Conservation (phyloP, 1,140 invertebrate genomes). For the Nymphalis io region DNA sequence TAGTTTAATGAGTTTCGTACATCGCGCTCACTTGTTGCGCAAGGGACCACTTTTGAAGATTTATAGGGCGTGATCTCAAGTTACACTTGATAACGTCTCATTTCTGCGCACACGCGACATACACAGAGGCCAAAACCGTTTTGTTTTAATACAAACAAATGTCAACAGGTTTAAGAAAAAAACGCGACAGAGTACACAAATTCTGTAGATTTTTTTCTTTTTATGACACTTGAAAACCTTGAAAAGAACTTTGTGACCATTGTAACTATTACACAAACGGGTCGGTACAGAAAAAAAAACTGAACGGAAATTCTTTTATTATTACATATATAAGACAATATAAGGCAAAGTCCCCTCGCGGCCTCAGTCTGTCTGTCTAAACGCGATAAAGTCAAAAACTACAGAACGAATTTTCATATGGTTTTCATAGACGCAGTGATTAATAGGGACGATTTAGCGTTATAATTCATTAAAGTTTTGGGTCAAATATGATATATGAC, state of each 20-base stretch:
- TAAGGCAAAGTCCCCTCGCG: too few species aligned
- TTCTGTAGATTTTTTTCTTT: conserved; percentile 8
- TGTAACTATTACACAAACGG: background rate
- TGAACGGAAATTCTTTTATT: too few species aligned
- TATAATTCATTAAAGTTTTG: too few species aligned
- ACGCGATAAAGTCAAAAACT: too few species aligned
- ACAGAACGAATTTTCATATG: too few species aligned
- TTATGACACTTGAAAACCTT: conserved; percentile 11
- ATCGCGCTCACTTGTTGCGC: conserved; percentile 66
- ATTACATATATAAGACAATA: too few species aligned
- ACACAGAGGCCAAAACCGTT: conserved; percentile 46
- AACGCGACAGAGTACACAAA: conserved; percentile 26
- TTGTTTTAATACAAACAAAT: conserved; percentile 55
- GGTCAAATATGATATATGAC: too few species aligned
- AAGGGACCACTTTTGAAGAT: conserved; percentile 66
- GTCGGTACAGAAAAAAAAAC: background rate
- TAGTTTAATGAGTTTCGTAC: conserved; percentile 26
- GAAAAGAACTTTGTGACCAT: conserved; percentile 16
- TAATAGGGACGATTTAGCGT: too few species aligned
- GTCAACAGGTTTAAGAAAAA: conserved; percentile 42
- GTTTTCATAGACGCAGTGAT: too few species aligned
- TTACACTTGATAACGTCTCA: conserved; percentile 74
- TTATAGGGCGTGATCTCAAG: conserved; percentile 67
- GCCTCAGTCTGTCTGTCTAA: too few species aligned
- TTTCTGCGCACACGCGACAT: conserved; percentile 49